These are phyloP conservation scores for Penaeus monodon DNA, from an alignment of 2,888 invertebrate genomes.

Conservation along the genomic window DNA sequence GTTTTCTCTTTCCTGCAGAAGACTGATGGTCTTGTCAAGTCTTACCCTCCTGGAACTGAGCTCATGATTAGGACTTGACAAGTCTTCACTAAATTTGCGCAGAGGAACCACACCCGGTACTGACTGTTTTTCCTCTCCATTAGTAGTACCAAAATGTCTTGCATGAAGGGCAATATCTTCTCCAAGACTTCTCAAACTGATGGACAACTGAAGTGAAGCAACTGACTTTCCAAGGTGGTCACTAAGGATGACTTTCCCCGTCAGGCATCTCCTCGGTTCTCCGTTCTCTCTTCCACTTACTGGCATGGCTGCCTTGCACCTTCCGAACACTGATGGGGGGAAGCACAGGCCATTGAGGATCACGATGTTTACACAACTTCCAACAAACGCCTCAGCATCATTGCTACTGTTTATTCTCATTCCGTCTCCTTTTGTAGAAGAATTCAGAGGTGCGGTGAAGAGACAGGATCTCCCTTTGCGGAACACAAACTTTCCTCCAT, in stretches of 20 bases:
- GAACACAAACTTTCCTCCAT: slow-evolving; percentile 46
- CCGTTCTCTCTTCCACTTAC: neutral
- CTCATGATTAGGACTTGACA: too few relatives aligned
- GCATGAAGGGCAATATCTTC: slow-evolving; percentile 26
- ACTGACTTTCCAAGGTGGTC: slow-evolving; percentile 6
- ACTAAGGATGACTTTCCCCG: slow-evolving; percentile 13
- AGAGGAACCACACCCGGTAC: neutral
- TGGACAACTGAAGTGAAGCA: slow-evolving; percentile 3
- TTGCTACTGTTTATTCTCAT: neutral
- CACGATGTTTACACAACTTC: neutral
- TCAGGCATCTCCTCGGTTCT: slow-evolving; percentile 2
- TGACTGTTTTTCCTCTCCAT: neutral
- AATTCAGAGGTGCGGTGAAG: slow-evolving; percentile 18
- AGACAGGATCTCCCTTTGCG: slow-evolving; percentile 52
- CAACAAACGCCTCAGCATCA: neutral
- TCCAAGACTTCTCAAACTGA: slow-evolving; percentile 21
- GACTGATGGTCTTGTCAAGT: neutral
- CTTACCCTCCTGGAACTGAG: too few relatives aligned
- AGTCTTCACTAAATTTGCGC: too few relatives aligned
- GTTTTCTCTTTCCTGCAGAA: neutral
- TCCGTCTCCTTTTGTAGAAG: neutral
- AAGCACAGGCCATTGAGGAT: slow-evolving; percentile 22
- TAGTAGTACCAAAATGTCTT: too few relatives aligned
- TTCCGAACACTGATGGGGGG: slow-evolving; percentile 27
- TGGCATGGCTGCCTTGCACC: slow-evolving; percentile 5